Percentiles rank a stretch among this genome's conserved stretches.
phyloP scores from a whole-genome alignment of 2,113 vertebrate species.

The Carassius auratus region DNA sequence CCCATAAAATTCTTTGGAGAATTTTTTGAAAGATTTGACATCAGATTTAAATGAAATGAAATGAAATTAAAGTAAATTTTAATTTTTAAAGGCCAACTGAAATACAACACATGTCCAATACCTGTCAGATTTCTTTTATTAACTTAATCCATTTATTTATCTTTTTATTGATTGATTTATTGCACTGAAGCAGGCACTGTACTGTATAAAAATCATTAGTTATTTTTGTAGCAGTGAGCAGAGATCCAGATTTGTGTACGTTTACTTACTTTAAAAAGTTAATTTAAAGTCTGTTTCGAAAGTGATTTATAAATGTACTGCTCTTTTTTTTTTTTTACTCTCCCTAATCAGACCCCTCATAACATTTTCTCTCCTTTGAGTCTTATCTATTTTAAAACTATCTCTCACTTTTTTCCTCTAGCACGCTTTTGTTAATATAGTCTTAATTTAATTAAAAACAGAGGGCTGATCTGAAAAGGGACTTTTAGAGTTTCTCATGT shows the following conservation, averaged over 20 bases:
- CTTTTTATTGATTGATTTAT: not conserved
- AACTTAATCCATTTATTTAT: not conserved
- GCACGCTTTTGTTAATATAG: constrained; percentile 58
- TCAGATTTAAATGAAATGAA: not conserved
- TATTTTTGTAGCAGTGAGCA: not conserved
- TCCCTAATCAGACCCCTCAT: not conserved
- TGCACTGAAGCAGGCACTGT: no score
- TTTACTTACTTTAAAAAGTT: no score
- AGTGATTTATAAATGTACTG: no score
- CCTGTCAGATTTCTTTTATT: not conserved
- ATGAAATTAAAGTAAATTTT: not conserved
- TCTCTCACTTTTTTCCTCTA: constrained; percentile 43
- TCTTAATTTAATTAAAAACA: constrained; percentile 81
- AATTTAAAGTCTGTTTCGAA: no score
- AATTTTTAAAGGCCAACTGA: not conserved
- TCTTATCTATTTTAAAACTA: constrained; percentile 49
- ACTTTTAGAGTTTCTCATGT: constrained; percentile 69
- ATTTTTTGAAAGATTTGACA: not conserved
- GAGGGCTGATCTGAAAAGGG: constrained; percentile 68
- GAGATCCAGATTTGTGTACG: not conserved
- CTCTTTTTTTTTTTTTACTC: not conserved
- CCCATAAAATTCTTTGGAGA: no score
- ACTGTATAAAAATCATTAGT: not conserved
- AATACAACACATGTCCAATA: not conserved
- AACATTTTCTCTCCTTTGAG: constrained; percentile 1